Percentiles rank a stretch among this genome's conserved stretches.
These are phyloP conservation scores for Ormyrus rosae DNA, from an alignment of 2,888 invertebrate species.

Conservation along the genomic window DNA sequence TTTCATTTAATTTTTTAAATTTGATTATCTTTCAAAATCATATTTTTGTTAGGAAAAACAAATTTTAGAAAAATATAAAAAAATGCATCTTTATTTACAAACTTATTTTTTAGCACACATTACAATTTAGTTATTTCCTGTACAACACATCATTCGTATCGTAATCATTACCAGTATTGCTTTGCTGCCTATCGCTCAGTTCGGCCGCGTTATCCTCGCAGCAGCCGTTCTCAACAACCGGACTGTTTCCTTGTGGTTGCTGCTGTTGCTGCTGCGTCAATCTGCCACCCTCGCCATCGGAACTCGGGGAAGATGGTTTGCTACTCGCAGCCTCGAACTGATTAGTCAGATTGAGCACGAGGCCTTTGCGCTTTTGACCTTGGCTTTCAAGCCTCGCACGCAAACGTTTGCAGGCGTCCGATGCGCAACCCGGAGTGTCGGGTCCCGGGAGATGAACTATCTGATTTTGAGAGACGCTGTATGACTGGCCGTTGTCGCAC, in stretches of 20 bases:
- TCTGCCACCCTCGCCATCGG: constrained; percentile 60
- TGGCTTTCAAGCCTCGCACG: constrained; percentile 80
- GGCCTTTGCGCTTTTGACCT: constrained; percentile 75
- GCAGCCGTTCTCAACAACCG: constrained; percentile 57
- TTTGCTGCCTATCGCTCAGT: constrained; percentile 25
- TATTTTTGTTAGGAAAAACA: too few species aligned
- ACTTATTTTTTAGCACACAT: too few species aligned
- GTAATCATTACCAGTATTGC: constrained; percentile 10
- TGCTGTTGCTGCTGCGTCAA: constrained; percentile 36
- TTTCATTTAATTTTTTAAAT: background rate
- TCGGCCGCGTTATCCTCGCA: constrained; percentile 46
- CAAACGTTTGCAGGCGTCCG: constrained; percentile 27
- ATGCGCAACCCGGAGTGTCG: constrained; percentile 66
- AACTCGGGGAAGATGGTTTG: constrained; percentile 73
- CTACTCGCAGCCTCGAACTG: constrained; percentile 77
- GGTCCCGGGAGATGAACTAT: constrained; percentile 88
- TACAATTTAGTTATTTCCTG: too few species aligned
- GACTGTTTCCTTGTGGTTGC: background rate
- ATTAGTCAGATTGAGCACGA: constrained; percentile 79
- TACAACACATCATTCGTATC: too few species aligned
- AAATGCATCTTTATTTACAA: background rate
- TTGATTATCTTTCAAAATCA: too few species aligned
- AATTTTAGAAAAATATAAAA: too few species aligned
- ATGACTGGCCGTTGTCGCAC: constrained; percentile 89
- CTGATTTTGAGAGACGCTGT: constrained; percentile 94